Conservation (phyloP, 1,140 invertebrate genomes). For the Dendroctonus ponderosae region DNA sequence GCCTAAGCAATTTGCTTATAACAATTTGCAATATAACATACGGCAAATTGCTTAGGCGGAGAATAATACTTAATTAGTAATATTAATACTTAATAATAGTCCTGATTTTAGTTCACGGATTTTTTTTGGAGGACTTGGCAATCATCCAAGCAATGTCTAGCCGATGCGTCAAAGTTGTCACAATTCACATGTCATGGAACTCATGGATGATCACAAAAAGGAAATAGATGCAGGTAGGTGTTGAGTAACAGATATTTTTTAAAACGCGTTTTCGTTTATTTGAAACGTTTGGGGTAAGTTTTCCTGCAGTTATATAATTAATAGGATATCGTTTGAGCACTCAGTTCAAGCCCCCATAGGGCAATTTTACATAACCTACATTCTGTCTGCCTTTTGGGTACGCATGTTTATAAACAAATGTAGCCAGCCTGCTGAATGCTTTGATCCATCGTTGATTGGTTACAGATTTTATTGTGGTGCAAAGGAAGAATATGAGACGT, state of each 20-base stretch:
- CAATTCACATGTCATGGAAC: slow-evolving; percentile 14
- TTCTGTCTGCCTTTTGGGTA: slow-evolving; percentile 6
- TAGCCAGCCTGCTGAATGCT: neutral
- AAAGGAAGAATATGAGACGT: slow-evolving; percentile 45
- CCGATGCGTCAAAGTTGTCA: too few species aligned
- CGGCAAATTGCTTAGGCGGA: too few species aligned
- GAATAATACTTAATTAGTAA: too few species aligned
- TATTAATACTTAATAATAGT: too few species aligned
- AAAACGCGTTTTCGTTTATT: too few species aligned
- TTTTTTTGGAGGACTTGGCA: too few species aligned
- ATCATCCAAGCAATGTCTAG: too few species aligned
- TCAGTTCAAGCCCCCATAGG: neutral
- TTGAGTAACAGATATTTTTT: too few species aligned
- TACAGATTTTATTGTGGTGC: slow-evolving; percentile 34
- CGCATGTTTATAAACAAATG: slow-evolving; percentile 39
- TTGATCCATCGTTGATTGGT: slow-evolving; percentile 6
- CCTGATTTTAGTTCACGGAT: too few species aligned
- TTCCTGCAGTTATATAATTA: slow-evolving; percentile 2
- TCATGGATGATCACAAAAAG: slow-evolving; percentile 31
- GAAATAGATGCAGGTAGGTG: slow-evolving; percentile 36
- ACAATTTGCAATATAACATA: too few species aligned
- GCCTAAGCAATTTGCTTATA: too few species aligned
- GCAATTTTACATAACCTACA: slow-evolving; percentile 22
- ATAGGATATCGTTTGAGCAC: neutral
- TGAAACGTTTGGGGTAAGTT: too few species aligned